Percentiles rank a stretch among this genome's conserved stretches.
Evolutionary conservation across 2,888 invertebrate genomes (phyloP).

Genomic region (Philaethria dido): DNA sequence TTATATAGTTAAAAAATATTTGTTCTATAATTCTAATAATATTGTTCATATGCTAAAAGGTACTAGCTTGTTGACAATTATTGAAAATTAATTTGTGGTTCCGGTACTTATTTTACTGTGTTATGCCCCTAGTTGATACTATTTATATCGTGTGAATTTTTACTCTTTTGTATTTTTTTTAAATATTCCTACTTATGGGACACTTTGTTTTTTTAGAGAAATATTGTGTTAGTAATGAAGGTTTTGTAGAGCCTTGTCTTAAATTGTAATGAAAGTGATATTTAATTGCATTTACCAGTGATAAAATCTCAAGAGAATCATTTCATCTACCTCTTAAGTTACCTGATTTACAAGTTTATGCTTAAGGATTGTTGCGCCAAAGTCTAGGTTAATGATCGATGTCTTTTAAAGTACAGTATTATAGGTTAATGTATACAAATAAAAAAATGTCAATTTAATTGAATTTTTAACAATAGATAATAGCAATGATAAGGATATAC

Average conservation of each 20-base stretch:
- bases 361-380: conserved; percentile 38
- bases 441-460: conserved; percentile 5
- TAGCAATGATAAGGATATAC: not conserved
- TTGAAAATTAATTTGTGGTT: too few species aligned
- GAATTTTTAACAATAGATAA: not conserved
- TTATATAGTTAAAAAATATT: not conserved
- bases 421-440: conserved; percentile 8
- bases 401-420: not conserved
- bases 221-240: conserved; percentile 8
- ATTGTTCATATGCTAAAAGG: too few species aligned
- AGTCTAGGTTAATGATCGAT: conserved; percentile 21
- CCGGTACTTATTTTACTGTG: not conserved
- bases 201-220: not conserved
- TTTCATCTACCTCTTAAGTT: conserved; percentile 59
- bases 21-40: not conserved
- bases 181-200: not conserved
- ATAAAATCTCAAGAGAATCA: conserved; percentile 26
- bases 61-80: too few species aligned
- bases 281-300: conserved; percentile 18
- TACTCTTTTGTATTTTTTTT: not conserved
- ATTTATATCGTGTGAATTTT: not conserved
- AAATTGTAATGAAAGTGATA: conserved; percentile 12
- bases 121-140: not conserved
- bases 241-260: not conserved
- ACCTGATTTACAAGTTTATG: conserved; percentile 49